A percentile compares a stretch with the other conserved stretches of the same genome.
phyloP scores from a whole-genome alignment of 1,140 invertebrate genomes.

The Atta cephalotes region DNA sequence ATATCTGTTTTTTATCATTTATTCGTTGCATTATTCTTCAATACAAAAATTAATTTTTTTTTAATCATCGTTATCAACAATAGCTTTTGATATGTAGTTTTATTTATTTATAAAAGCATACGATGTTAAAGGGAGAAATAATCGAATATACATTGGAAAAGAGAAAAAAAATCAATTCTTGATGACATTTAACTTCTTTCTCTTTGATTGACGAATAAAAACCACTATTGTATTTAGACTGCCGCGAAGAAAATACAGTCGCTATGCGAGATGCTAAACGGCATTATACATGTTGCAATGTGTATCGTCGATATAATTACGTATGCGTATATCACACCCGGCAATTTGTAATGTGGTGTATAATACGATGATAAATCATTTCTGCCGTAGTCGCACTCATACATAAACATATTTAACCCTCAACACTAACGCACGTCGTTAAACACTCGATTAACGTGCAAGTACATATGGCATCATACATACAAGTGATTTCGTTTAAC shows the following conservation, averaged over 20 bases:
- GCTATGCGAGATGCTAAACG: constrained; percentile 18
- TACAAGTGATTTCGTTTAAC: constrained; percentile 69
- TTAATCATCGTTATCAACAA: not conserved
- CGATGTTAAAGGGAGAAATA: not conserved
- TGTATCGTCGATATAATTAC: constrained; percentile 74
- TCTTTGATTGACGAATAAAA: constrained; percentile 10
- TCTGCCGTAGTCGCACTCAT: constrained; percentile 66
- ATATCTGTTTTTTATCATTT: not conserved
- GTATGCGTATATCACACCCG: constrained; percentile 70
- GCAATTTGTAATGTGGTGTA: constrained; percentile 75
- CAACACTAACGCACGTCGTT: constrained; percentile 69
- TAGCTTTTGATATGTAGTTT: not conserved
- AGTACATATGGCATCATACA: constrained; percentile 43
- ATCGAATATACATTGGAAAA: not conserved
- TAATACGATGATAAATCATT: constrained; percentile 75
- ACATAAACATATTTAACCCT: constrained; percentile 74
- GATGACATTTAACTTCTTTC: not conserved
- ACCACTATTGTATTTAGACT: constrained; percentile 11
- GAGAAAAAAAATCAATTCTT: not conserved
- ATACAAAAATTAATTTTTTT: not conserved
- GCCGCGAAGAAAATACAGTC: constrained; percentile 51
- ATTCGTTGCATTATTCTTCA: not conserved
- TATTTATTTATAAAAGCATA: not conserved
- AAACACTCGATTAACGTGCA: constrained; percentile 74
- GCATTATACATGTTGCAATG: constrained; percentile 68